Evolutionary conservation across 2,797 vertebrate species (phyloP).

Genomic region (Parauchenoglanis ngamensis): DNA sequence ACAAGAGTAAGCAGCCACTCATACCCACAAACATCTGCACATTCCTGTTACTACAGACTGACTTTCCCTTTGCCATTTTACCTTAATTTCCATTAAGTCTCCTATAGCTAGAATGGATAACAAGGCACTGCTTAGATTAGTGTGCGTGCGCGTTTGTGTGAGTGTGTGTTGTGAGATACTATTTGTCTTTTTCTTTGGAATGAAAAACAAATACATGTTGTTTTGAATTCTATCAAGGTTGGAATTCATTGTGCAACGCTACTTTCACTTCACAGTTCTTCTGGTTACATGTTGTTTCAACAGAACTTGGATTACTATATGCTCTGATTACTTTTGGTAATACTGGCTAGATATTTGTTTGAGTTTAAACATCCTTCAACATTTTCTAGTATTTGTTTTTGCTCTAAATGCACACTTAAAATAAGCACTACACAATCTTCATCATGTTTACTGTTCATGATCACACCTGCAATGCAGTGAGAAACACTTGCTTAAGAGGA

Average conservation of each 20-base stretch:
- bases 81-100: not conserved
- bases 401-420: not conserved
- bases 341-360: not conserved
- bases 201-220: conserved; percentile 59
- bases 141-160: conserved; percentile 45
- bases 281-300: not conserved
- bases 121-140: conserved; percentile 55
- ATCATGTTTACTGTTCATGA: not conserved
- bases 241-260: conserved; percentile 1
- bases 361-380: not conserved
- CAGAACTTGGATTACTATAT: not conserved
- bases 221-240: conserved; percentile 52
- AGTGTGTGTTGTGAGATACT: conserved; percentile 50
- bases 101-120: conserved; percentile 47
- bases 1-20: conserved; percentile 72
- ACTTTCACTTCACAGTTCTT: not conserved
- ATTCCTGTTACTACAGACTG: not conserved
- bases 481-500: conserved; percentile 10
- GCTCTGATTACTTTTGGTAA: not conserved
- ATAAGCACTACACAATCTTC: not conserved
- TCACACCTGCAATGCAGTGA: conserved; percentile 11
- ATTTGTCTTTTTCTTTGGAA: conserved; percentile 60
- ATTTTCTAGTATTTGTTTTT: not conserved
- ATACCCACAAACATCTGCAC: not conserved
- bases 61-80: not conserved